Evolutionary conservation across 1,140 invertebrate genomes (phyloP).

Genomic region (Pseudomyrmex sp.): DNA sequence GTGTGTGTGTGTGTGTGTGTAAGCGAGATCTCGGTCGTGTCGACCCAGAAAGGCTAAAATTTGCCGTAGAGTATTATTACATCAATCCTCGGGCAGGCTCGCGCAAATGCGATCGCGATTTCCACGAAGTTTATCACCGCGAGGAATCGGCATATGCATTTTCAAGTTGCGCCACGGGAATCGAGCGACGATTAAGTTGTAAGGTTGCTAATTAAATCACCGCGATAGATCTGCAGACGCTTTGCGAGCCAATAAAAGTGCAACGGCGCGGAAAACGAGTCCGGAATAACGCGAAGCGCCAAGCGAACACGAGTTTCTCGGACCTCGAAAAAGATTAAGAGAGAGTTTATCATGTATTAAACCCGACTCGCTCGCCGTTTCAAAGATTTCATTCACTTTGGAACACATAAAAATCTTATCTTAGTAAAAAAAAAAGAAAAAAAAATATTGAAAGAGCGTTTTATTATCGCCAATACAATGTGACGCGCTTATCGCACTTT

Average conservation of each 20-base stretch:
- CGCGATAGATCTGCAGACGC: slow-evolving; percentile 4
- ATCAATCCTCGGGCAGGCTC: neutral
- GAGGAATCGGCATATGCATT: neutral
- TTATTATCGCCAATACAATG: neutral
- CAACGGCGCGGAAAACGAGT: slow-evolving; percentile 36
- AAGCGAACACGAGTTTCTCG: slow-evolving; percentile 9
- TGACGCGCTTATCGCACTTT: neutral
- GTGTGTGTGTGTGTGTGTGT: slow-evolving; percentile 21
- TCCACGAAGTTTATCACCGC: neutral
- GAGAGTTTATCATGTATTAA: slow-evolving; percentile 17
- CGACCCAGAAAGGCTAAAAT: slow-evolving; percentile 25
- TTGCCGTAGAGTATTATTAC: neutral
- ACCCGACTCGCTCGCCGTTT: neutral
- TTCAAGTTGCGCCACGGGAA: neutral
- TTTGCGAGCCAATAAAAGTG: slow-evolving; percentile 44
- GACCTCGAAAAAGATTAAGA: slow-evolving; percentile 11
- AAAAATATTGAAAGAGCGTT: neutral
- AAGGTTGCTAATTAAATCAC: slow-evolving; percentile 43
- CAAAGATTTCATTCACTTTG: neutral
- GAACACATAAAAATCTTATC: neutral
- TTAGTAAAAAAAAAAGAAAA: neutral
- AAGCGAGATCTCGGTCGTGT: slow-evolving; percentile 35
- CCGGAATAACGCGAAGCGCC: neutral
- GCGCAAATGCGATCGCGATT: neutral
- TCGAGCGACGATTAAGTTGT: slow-evolving; percentile 46